phyloP scores from a whole-genome alignment of 1,140 invertebrate genomes.

The Ruditapes philippinarum region DNA sequence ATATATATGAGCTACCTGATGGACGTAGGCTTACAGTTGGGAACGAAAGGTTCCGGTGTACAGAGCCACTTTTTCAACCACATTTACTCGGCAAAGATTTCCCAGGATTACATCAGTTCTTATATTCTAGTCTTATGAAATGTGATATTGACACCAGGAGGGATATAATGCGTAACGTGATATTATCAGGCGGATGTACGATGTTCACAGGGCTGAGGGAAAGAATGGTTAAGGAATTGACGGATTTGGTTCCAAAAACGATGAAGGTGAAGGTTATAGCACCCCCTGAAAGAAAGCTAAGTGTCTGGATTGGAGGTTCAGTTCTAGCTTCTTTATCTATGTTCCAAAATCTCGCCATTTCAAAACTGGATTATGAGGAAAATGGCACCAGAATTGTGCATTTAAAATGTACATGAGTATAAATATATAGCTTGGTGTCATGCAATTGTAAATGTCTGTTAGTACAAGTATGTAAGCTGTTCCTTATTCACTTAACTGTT shows the following conservation, averaged over 20 bases:
- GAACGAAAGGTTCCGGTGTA: slow-evolving; percentile 66
- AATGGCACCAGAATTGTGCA: slow-evolving; percentile 95
- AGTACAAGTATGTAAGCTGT: no score
- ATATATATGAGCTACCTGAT: slow-evolving; percentile 43
- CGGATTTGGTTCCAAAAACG: slow-evolving; percentile 85
- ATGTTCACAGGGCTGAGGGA: slow-evolving; percentile 63
- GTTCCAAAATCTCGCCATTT: slow-evolving; percentile 89
- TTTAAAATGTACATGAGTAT: slow-evolving; percentile 93
- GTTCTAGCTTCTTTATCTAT: slow-evolving; percentile 89
- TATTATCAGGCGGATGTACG: slow-evolving; percentile 66
- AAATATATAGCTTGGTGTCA: no score
- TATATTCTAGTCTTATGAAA: slow-evolving; percentile 95
- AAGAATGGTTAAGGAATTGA: neutral
- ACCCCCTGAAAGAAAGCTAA: slow-evolving; percentile 83
- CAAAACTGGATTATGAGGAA: slow-evolving; percentile 93
- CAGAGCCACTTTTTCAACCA: slow-evolving; percentile 91
- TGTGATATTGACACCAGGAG: slow-evolving; percentile 76
- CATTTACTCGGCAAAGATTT: slow-evolving; percentile 69
- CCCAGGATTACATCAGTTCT: slow-evolving; percentile 87
- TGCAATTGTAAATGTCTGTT: no score
- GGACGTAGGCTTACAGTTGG: neutral
- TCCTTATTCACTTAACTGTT: no score
- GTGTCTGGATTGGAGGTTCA: slow-evolving; percentile 87
- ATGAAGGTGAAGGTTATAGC: slow-evolving; percentile 75
- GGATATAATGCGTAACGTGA: slow-evolving; percentile 65